Percentiles rank a stretch among this genome's conserved stretches.
Evolutionary conservation across 2,888 invertebrate genomes (phyloP).

Genomic region (Nezara viridula): DNA sequence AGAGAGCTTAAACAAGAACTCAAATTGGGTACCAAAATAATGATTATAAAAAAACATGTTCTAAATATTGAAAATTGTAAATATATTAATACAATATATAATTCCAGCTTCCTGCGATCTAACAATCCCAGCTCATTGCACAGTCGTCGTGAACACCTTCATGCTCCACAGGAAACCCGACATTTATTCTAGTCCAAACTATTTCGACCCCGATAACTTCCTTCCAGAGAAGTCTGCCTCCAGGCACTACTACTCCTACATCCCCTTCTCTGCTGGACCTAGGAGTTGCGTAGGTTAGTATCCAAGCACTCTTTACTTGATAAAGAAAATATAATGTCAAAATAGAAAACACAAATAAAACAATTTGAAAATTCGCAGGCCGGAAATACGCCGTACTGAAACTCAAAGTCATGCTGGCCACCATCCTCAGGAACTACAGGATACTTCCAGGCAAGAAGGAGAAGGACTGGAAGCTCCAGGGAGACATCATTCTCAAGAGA

Average conservation of each 20-base stretch:
- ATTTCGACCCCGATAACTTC: conserved; percentile 89
- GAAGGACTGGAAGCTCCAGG: conserved; percentile 79
- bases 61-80: not conserved
- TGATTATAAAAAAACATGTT: no score
- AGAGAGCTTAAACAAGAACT: conserved; percentile 80
- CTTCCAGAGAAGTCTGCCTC: conserved; percentile 74
- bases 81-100: not conserved
- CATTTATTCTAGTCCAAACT: conserved; percentile 82
- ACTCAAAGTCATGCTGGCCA: conserved; percentile 81
- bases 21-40: conserved; percentile 72
- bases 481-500: conserved; percentile 82
- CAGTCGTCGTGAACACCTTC: conserved; percentile 77
- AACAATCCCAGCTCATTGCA: conserved; percentile 78
- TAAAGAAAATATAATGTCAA: not conserved
- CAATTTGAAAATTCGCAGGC: conserved; percentile 70
- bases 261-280: conserved; percentile 87
- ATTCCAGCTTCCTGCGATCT: conserved; percentile 76
- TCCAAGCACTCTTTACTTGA: not conserved
- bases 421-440: conserved; percentile 80
- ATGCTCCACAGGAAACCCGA: conserved; percentile 80
- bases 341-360: not conserved
- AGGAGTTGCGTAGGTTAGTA: conserved; percentile 82
- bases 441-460: conserved; percentile 78
- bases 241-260: conserved; percentile 80
- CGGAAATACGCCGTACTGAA: conserved; percentile 85